Percentiles rank a stretch among this genome's conserved stretches.
Conservation (phyloP, 2,113 vertebrate species). For the Scopus umbretta region DNA sequence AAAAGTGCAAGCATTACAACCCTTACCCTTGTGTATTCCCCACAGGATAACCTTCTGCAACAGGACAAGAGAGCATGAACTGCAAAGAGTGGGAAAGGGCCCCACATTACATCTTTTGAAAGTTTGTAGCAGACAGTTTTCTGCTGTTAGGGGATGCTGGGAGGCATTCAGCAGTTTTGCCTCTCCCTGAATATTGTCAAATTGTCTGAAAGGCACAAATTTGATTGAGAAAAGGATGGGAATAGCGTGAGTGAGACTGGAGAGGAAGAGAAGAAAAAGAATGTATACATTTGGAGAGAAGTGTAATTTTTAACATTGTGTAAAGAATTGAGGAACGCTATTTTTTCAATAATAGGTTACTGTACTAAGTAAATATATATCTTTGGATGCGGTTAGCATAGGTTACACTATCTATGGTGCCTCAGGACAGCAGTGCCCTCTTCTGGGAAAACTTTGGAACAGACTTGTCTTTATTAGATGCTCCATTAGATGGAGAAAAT, state of each 20-base stretch:
- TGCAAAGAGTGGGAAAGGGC: not conserved
- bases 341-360: not conserved
- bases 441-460: not conserved
- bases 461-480: not conserved
- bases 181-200: not conserved
- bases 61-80: not conserved
- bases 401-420: fast-evolving
- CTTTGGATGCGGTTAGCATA: not conserved
- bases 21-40: not conserved
- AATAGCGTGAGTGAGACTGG: not conserved
- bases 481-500: not conserved
- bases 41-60: not conserved
- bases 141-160: not conserved
- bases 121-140: not conserved
- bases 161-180: not conserved
- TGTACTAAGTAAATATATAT: not conserved
- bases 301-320: not conserved
- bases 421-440: not conserved
- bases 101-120: not conserved
- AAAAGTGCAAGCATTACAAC: not conserved
- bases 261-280: not conserved
- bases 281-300: not conserved
- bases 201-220: not conserved
- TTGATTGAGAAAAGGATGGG: not conserved
- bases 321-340: not conserved